These are phyloP conservation scores for Spinibarbus caldwelli DNA, from an alignment of 2,797 vertebrate genomes.

Conservation along the genomic window DNA sequence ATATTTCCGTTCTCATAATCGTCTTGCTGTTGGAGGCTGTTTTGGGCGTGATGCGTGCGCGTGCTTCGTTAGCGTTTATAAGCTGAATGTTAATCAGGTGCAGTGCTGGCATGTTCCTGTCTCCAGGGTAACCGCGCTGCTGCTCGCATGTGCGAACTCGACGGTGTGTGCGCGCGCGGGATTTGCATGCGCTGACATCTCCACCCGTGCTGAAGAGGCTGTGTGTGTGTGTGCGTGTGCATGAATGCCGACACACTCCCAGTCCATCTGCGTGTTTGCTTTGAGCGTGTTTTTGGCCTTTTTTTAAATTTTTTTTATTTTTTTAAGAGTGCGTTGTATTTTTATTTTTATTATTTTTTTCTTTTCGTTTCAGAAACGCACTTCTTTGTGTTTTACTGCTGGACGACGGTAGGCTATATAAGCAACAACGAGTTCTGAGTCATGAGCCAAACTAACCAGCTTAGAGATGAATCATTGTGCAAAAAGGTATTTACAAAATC, in stretches of 20 bases:
- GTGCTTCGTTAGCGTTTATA: slow-evolving; percentile 30
- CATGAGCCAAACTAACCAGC: neutral
- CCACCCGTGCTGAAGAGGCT: too few relatives aligned
- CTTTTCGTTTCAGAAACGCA: too few relatives aligned
- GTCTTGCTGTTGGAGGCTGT: slow-evolving; percentile 2
- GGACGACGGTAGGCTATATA: neutral
- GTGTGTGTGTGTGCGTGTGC: slow-evolving; percentile 9
- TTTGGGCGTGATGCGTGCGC: neutral
- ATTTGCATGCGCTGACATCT: too few relatives aligned
- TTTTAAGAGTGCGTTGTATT: too few relatives aligned
- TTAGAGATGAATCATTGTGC: neutral
- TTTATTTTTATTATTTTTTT: neutral
- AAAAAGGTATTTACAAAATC: neutral
- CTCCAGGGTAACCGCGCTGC: slow-evolving; percentile 62
- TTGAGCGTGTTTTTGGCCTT: neutral
- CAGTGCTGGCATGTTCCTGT: slow-evolving; percentile 60
- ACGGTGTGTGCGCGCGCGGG: slow-evolving; percentile 31
- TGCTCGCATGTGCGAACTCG: slow-evolving; percentile 32
- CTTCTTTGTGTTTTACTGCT: too few relatives aligned
- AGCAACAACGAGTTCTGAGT: neutral
- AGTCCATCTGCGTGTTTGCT: slow-evolving; percentile 37
- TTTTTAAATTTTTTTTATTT: too few relatives aligned
- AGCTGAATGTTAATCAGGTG: slow-evolving; percentile 70
- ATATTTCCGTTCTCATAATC: neutral
- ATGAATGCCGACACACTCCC: slow-evolving; percentile 23